A percentile compares a stretch with the other conserved stretches of the same genome.
These are phyloP conservation scores for Etheostoma cragini DNA, from an alignment of 2,113 vertebrate species.

Conservation along the genomic window DNA sequence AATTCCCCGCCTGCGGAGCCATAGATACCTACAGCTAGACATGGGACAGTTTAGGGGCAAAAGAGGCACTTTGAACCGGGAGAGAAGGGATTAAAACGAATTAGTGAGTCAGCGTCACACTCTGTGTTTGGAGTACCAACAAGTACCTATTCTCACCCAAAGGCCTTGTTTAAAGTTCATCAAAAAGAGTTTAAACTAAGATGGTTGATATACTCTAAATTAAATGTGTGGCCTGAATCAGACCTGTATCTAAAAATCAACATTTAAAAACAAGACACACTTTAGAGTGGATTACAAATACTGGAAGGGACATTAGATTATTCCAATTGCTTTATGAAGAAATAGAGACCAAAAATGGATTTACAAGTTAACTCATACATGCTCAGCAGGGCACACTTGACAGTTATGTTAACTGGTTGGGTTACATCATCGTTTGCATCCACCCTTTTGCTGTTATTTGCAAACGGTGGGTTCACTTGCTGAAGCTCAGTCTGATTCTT, in stretches of 20 bases:
- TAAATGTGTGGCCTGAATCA: neutral
- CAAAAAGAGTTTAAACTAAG: constrained; percentile 5
- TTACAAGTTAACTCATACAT: neutral
- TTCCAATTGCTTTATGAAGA: neutral
- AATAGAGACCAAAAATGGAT: neutral
- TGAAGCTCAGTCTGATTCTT: neutral
- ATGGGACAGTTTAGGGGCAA: constrained; percentile 46
- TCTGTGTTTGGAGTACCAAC: constrained; percentile 10
- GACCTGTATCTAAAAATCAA: neutral
- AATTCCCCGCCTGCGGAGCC: constrained; percentile 56
- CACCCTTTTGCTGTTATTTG: constrained; percentile 34
- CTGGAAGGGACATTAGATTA: neutral
- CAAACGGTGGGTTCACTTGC: constrained; percentile 21
- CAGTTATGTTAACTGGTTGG: neutral
- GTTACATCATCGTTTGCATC: constrained; percentile 29
- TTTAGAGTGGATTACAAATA: neutral
- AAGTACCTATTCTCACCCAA: constrained; percentile 6
- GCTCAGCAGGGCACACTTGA: neutral
- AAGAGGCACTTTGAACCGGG: constrained; percentile 65
- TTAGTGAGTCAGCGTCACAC: constrained; percentile 48
- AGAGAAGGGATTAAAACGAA: constrained; percentile 62
- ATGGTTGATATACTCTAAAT: neutral
- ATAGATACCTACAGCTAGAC: constrained; percentile 56
- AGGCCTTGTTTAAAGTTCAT: neutral
- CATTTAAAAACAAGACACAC: neutral